Evolutionary conservation across 2,113 vertebrate genomes (phyloP).

Genomic region (Ailurus styani): DNA sequence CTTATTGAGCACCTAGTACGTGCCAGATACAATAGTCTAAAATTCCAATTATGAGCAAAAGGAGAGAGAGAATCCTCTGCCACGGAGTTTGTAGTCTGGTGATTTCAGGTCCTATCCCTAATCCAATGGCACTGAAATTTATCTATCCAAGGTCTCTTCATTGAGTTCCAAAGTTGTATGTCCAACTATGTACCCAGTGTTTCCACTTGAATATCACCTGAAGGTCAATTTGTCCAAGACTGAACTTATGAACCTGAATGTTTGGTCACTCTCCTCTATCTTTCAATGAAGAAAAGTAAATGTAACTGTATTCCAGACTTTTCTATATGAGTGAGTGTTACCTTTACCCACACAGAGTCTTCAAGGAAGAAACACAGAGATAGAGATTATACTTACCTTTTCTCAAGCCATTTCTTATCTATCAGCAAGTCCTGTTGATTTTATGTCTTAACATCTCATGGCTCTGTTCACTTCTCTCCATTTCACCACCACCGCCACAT

Average conservation of each 20-base stretch:
- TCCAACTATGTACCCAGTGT: background rate
- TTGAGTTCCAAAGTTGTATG: background rate
- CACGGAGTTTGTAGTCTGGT: background rate
- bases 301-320: background rate
- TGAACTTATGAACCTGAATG: background rate
- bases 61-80: background rate
- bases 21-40: background rate
- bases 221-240: background rate
- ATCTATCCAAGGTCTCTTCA: background rate
- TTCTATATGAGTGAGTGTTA: background rate
- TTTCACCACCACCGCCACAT: background rate
- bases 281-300: background rate
- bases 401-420: background rate
- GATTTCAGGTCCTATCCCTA: background rate
- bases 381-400: background rate
- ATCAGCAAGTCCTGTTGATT: background rate
- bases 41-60: background rate
- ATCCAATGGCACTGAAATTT: background rate
- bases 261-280: background rate
- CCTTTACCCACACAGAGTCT: background rate
- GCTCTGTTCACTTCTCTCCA: background rate
- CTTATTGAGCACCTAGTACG: background rate
- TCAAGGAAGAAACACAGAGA: background rate
- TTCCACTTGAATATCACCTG: background rate
- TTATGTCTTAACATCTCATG: background rate